Evolutionary conservation across 2,888 invertebrate species (phyloP).

Genomic region (Heliconius cydno): DNA sequence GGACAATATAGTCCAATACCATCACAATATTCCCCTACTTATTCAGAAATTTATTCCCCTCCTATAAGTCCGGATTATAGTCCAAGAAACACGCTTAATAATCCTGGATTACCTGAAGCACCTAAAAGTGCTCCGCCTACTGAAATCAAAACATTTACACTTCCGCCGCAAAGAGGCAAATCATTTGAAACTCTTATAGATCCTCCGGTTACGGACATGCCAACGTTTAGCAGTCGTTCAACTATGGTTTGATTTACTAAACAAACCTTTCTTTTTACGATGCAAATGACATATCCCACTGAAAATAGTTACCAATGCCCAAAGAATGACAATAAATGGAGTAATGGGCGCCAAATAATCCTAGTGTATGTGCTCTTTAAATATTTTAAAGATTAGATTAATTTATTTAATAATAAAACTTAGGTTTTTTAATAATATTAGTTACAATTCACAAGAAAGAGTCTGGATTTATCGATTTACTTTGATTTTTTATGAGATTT

Average conservation of each 20-base stretch:
- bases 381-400: conserved; percentile 20
- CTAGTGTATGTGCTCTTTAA: conserved; percentile 12
- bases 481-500: conserved; percentile 28
- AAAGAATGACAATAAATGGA: conserved; percentile 47
- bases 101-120: conserved; percentile 70
- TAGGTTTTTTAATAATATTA: conserved; percentile 8
- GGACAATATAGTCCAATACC: conserved; percentile 76
- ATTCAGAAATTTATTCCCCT: conserved; percentile 80
- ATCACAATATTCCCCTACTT: conserved; percentile 76
- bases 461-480: neutral
- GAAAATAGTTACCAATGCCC: conserved; percentile 46
- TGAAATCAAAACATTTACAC: conserved; percentile 73
- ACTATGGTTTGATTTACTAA: conserved; percentile 71
- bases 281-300: conserved; percentile 49
- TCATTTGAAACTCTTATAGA: conserved; percentile 77
- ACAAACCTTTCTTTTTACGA: neutral
- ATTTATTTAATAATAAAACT: conserved; percentile 10
- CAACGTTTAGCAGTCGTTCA: conserved; percentile 73
- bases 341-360: conserved; percentile 41
- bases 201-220: conserved; percentile 68
- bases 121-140: conserved; percentile 75
- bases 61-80: conserved; percentile 77
- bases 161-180: conserved; percentile 73
- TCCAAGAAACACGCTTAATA: conserved; percentile 72
- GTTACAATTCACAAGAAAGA: neutral